Base-by-base conservation (phyloP, 2,888 invertebrate genomes). In the Mantis religiosa region DNA sequence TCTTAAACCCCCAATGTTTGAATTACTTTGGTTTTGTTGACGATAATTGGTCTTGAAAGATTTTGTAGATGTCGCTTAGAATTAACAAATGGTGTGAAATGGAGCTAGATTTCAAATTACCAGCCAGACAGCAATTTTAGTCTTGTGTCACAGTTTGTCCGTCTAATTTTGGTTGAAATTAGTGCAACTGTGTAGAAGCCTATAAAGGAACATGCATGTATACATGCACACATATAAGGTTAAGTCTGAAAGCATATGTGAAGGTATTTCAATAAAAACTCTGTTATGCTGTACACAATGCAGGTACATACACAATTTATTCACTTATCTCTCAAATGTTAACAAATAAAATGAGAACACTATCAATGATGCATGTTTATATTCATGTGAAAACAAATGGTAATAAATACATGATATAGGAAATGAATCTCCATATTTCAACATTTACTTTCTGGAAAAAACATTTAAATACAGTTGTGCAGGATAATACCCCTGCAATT, bases 381-480 rank as follows among this genome's bases (percentile, higher is more conserved):
- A 87, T 82, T 87, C n/a, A 82, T 87, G 87, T 82, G 82, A 87
- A 87, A 87, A 87, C 82, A 87, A 87, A 87, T 87, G 87, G 87
- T 41, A 87, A 87, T 87, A 87, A 87, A 87, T 87, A 87, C 41
- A 87, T 87, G 87, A 87, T 71, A 87, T 82, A 82, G 87, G 87
- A 87, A 86, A 86, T 28, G 27, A 34, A 34, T 84, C 34, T 34
- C 84, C 84, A 84, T 27, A 84, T 85, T 34, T 82, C n/a, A 15
- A 82, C 82, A 82, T 87, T 87, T 15, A 30, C 47, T 30, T 85
- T 71, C 28, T 85, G 25, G n/a, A 6, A 6, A 2, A 54, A 14
- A 54, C 54, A 54, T 54, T 20, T 71, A 71, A 71, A 71, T 25
- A 20, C 20, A 71, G 54, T 4, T 6, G 4, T 71, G 54, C 8